Base-by-base conservation (phyloP, 23 tunicate species). In the Clavelina lepadiformis region DNA sequence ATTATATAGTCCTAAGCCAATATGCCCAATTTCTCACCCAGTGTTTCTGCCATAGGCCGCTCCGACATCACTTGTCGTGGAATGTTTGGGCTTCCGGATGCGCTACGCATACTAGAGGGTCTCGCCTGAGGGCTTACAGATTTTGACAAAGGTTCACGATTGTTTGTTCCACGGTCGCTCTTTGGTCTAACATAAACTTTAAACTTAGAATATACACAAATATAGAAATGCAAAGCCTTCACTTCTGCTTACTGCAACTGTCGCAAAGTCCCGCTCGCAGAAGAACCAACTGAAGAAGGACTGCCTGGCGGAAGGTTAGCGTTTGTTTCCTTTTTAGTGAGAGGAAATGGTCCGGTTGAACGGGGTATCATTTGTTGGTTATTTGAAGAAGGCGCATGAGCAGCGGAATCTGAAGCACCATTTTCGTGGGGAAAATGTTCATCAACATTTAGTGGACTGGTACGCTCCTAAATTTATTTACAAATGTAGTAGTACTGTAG, bases 21-120 rank as follows among this genome's bases (percentile, higher is more conserved):
- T n/a, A n/a, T n/a, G n/a, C n/a, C n/a, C n/a, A n/a, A n/a, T n/a
- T n/a, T n/a, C 68, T 63, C 22, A 63, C 68, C 24, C 13, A 22
- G 20, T 5, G 68, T 7, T 8, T 66, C 72, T 8, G n/a, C 19
- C 18, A 8, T 57, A 8, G 72, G 35, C 18, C 72, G 18, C 30
- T 66, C 72, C 3, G 34, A 25, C 13, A 3, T 35, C 3, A 51
- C 51, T 25, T 31, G 82, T 45, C 78, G 63, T 41, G 53, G 73
- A 28, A 79, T 32, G 65, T 63, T 76, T 59, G 93, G 93, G 72
- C 93, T 84, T 52, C 78, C 82, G 7, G 84, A 34, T 1, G 52
- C 61, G 51, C 80, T 84, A 34, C 76, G 93, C 75, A 77, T 71
- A 63, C 93, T 84, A 33, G 82, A 63, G 5, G 93, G 93, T 23